phyloP scores from a whole-genome alignment of 2,888 invertebrate genomes.

The Zelleria hepariella region DNA sequence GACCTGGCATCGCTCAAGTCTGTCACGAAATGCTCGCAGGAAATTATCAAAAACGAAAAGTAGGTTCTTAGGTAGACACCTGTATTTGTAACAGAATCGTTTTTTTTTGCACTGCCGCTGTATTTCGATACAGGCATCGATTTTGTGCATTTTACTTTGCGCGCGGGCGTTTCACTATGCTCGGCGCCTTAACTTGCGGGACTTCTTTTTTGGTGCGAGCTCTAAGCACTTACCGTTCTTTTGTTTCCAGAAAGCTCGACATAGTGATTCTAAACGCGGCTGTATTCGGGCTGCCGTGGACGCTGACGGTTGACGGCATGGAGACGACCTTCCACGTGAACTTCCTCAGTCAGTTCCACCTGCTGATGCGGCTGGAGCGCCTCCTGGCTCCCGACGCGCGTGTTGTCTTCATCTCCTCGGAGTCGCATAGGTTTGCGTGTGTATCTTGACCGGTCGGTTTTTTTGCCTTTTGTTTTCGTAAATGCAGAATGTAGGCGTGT shows the following conservation, averaged over 20 bases:
- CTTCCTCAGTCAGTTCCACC: constrained; percentile 84
- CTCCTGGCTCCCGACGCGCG: constrained; percentile 78
- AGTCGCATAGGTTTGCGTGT: constrained; percentile 81
- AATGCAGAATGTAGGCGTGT: not conserved
- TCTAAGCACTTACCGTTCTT: not conserved
- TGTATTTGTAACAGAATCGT: not conserved
- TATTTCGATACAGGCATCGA: not conserved
- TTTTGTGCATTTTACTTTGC: too few species aligned
- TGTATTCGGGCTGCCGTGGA: constrained; percentile 82
- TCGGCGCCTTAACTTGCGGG: too few species aligned
- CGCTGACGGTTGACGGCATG: constrained; percentile 80
- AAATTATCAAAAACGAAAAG: constrained; percentile 33
- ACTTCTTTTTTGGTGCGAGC: too few species aligned
- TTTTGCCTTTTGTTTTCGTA: not conserved
- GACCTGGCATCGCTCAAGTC: constrained; percentile 52
- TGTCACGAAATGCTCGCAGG: constrained; percentile 41
- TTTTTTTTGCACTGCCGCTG: not conserved
- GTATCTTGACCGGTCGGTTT: not conserved
- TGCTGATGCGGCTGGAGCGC: constrained; percentile 80
- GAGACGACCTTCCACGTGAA: constrained; percentile 91
- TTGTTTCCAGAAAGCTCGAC: constrained; percentile 72
- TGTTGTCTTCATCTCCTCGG: constrained; percentile 88
- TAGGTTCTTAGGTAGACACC: constrained; percentile 17
- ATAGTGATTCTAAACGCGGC: constrained; percentile 86
- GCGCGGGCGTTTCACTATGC: too few species aligned